Base-by-base conservation (phyloP, 2,888 invertebrate genomes). In the Ichneumoninae sp. region DNA sequence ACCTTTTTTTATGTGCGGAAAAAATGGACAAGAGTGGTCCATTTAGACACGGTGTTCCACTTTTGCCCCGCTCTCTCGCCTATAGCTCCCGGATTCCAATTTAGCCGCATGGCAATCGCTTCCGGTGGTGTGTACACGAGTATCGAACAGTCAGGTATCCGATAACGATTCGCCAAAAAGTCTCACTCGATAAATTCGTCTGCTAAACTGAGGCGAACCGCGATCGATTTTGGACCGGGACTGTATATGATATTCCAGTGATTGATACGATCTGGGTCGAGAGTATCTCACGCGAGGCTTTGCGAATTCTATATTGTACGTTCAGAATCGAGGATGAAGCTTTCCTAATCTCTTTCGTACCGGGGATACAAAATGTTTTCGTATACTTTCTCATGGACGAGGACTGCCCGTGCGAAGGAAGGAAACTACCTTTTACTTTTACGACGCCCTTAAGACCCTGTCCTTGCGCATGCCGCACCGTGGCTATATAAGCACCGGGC, bases 61-160 rank as follows among this genome's bases (percentile, higher is more conserved):
- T 16, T 16, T 73, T 65, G 33, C 78, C 73, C 63, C 71, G 10
- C 26, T 22, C 19, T 19, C 22, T 71, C 22, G 19, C 30, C 70
- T 22, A 40, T 22, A 63, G 2, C 66, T 50, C 52, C 33, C 73
- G 68, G 40, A 44, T 77, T 68, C 22, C 83, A 80, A 83, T 84
- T 84, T 81, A 54, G 76, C 81, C 73, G 52, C 63, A 69, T 77
- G 60, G 83, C 74, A 66, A 83, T 75, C 75, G 65, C 33, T 22
- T n/a, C 36, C 36, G 47, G 30, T 7, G 19, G 69, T 26, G 47
- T 22, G 22, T 33, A 36, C 16, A 26, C 65, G 69, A 63, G 52
- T 47, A 52, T 33, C 40, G 63, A 40, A 40, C 40, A 77, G 57
- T 81, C 70, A 57, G 74, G 70, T 40, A 50, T 2, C 60, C 66